Percentiles rank a stretch among this genome's conserved stretches.
These are phyloP conservation scores for Actinemys pallida DNA, from an alignment of 2,113 vertebrate species.

Conservation along the genomic window DNA sequence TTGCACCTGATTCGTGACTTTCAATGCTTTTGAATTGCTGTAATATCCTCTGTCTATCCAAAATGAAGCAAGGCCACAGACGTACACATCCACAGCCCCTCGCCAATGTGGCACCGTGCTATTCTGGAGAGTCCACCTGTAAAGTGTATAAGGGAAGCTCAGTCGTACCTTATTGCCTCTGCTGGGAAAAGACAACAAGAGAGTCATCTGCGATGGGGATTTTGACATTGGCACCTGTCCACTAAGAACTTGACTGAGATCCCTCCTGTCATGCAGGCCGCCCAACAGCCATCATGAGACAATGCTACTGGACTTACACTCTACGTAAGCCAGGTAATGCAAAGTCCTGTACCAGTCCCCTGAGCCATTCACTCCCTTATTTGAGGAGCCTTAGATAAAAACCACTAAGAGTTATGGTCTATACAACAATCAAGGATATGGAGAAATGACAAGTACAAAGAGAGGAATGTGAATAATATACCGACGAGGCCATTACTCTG, in stretches of 20 bases:
- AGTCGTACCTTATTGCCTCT: neutral
- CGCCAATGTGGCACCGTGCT: accelerated
- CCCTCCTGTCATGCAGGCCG: neutral
- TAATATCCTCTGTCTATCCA: accelerated
- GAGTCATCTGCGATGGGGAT: neutral
- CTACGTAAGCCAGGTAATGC: neutral
- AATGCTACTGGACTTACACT: neutral
- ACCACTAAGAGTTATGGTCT: constrained; percentile 27
- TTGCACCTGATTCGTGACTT: neutral
- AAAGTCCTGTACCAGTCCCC: neutral
- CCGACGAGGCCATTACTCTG: constrained; percentile 50
- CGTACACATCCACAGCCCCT: neutral
- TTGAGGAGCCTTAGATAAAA: constrained; percentile 54
- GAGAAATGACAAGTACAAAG: constrained; percentile 61
- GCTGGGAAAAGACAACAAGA: neutral
- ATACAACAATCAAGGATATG: constrained; percentile 7
- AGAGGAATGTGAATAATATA: constrained; percentile 64
- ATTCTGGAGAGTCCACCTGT: neutral
- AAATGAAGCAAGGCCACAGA: neutral
- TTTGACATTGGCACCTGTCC: neutral
- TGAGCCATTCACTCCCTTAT: neutral
- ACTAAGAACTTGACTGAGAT: neutral
- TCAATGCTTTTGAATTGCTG: neutral
- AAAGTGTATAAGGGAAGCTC: neutral
- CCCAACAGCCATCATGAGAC: neutral